Base-by-base conservation (phyloP, 2,888 invertebrate species). In the Sthenelais limicola region DNA sequence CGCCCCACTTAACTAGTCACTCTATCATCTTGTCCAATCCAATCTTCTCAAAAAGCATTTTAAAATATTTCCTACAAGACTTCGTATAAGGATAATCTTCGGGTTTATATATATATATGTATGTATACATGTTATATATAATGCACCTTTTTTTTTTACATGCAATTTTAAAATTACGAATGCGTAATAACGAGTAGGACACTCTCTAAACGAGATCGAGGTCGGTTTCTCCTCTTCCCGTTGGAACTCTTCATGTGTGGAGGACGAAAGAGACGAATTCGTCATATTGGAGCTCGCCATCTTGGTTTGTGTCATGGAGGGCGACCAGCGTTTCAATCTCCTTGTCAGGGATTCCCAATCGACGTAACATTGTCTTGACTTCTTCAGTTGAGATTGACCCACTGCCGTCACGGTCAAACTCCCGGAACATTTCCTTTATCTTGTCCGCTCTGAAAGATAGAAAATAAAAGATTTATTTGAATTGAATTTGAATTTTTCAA, bases 241-340 rank as follows among this genome's bases (percentile, higher is more conserved):
- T n/a, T 21, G 38, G 35, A 35, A 62, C n/a, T 62, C 24, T 48
- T 48, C 49, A 73, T 15, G 52, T 47, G 28, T 73, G 54, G 33
- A 73, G 62, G 12, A 74, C 51, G 48, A 74, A 74, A 12, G 35
- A 30, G 7, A 76, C 76, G 38, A 76, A 76, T 52, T 76, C 76
- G 21, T 75, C 73, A 48, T 76, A 76, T 51, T 76, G 76, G 5
- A 76, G 73, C 32, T 68, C 38, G 0, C 76, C 76, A 43, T 76
- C 76, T 28, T 69, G 28, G 56, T 76, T 76, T 18, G 49, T 62
- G 72, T 76, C 76, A 56, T 76, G 76, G 28, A 62, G 47, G 4
- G 43, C 52, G 26, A 76, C 71, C 1, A 76, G 68, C 2, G 69
- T 33, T 28, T 76, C 76, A 28, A 76, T 73, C 35, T 76, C 73